Conservation (phyloP, 2,888 invertebrate species). For the Monochamus alternatus region DNA sequence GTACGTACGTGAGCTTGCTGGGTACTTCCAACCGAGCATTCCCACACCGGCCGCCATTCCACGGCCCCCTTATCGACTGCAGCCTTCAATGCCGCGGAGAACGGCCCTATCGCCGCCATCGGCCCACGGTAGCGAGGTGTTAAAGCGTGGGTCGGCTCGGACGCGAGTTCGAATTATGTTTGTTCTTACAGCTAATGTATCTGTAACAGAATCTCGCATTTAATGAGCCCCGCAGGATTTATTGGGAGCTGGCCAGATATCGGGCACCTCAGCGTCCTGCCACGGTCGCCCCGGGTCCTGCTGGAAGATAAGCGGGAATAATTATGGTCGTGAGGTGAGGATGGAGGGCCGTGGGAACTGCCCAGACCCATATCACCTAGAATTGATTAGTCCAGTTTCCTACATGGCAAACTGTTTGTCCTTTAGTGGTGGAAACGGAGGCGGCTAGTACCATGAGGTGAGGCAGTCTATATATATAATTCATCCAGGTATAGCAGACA, state of each 20-base stretch:
- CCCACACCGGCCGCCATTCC: too few relatives aligned
- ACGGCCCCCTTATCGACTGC: too few relatives aligned
- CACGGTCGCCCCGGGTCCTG: neutral
- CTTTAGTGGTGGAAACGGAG: too few relatives aligned
- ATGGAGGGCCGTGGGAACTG: neutral
- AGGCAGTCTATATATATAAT: too few relatives aligned
- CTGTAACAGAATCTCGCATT: conserved; percentile 68
- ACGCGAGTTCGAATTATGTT: conserved; percentile 66
- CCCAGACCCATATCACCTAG: too few relatives aligned
- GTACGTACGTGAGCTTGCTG: too few relatives aligned
- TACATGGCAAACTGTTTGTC: too few relatives aligned
- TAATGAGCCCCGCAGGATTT: conserved; percentile 66
- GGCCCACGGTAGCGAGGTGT: conserved; percentile 65
- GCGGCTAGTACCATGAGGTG: too few relatives aligned
- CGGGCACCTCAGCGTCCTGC: conserved; percentile 39
- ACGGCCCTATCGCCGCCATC: neutral
- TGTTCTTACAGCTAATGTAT: conserved; percentile 69
- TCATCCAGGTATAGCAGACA: too few relatives aligned
- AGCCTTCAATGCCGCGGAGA: neutral
- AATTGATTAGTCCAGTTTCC: too few relatives aligned
- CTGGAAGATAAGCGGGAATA: neutral
- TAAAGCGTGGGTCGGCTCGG: conserved; percentile 65
- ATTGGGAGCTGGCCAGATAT: conserved; percentile 61
- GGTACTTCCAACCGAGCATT: too few relatives aligned
- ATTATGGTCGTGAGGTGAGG: too few relatives aligned